These are phyloP conservation scores for Sebastes fasciatus DNA, from an alignment of 2,113 vertebrate species.

Conservation along the genomic window DNA sequence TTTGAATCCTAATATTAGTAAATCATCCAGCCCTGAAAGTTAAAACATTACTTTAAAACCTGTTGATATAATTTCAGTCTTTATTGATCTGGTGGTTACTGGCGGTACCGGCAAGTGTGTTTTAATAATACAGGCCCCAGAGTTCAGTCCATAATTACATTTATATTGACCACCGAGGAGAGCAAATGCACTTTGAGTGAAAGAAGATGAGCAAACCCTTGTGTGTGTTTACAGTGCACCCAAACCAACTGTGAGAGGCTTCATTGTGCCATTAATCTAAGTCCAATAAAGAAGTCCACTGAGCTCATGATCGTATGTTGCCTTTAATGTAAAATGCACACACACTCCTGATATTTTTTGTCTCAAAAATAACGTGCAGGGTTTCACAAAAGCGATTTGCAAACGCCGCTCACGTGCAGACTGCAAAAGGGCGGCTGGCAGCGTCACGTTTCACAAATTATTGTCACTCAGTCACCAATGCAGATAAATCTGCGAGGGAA, in stretches of 20 bases:
- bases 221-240: not conserved
- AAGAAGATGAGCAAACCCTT: not conserved
- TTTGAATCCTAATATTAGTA: not conserved
- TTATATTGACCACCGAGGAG: not conserved
- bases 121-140: constrained; percentile 20
- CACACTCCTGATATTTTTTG: not conserved
- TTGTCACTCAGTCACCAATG: not conserved
- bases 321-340: not conserved
- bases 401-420: not conserved
- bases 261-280: not conserved
- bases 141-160: constrained; percentile 24
- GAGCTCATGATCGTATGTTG: not conserved
- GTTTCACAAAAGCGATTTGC: constrained; percentile 27
- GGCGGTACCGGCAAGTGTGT: not conserved
- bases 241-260: not conserved
- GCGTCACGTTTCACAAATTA: not conserved
- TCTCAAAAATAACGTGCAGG: constrained; percentile 10
- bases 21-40: not conserved
- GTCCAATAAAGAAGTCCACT: not conserved
- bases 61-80: not conserved
- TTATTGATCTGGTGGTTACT: constrained; percentile 3
- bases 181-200: constrained; percentile 10
- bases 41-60: not conserved
- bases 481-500: not conserved
- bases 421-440: constrained; percentile 14